A percentile compares a stretch with the other conserved stretches of the same genome.
Evolutionary conservation across 2,797 vertebrate genomes (phyloP).

Genomic region (Hydrolagus colliei): DNA sequence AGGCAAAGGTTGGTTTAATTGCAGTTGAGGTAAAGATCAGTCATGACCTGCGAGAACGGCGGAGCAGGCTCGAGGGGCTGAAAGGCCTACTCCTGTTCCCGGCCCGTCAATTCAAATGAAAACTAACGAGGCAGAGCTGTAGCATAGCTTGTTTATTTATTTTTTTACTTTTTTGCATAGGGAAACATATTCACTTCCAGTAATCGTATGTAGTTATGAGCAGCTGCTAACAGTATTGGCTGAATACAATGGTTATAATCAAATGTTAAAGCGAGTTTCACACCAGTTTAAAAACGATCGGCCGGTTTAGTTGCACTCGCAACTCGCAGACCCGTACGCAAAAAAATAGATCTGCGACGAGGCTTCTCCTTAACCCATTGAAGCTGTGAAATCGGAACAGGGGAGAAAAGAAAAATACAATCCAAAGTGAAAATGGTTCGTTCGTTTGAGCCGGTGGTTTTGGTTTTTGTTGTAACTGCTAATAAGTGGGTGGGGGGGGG

Average conservation of each 20-base stretch:
- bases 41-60: too few species aligned
- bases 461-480: slow-evolving; percentile 37
- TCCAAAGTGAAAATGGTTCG: too few species aligned
- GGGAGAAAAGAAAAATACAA: too few species aligned
- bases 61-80: too few species aligned
- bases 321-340: slow-evolving; percentile 28
- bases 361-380: too few species aligned
- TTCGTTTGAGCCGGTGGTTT: background rate
- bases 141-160: slow-evolving; percentile 84
- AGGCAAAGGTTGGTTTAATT: too few species aligned
- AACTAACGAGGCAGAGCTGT: slow-evolving; percentile 51
- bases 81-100: too few species aligned
- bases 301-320: slow-evolving; percentile 43
- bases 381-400: too few species aligned
- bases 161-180: slow-evolving; percentile 78
- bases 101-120: background rate
- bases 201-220: slow-evolving; percentile 68
- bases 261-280: slow-evolving; percentile 64
- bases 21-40: too few species aligned
- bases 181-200: slow-evolving; percentile 76
- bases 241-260: slow-evolving; percentile 72
- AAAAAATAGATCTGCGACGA: slow-evolving; percentile 17
- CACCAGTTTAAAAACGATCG: slow-evolving; percentile 60
- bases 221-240: slow-evolving; percentile 62
- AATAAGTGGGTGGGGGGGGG: background rate